Base-by-base conservation (phyloP, 2,113 vertebrate genomes). In the Neopipo cinnamomea region DNA sequence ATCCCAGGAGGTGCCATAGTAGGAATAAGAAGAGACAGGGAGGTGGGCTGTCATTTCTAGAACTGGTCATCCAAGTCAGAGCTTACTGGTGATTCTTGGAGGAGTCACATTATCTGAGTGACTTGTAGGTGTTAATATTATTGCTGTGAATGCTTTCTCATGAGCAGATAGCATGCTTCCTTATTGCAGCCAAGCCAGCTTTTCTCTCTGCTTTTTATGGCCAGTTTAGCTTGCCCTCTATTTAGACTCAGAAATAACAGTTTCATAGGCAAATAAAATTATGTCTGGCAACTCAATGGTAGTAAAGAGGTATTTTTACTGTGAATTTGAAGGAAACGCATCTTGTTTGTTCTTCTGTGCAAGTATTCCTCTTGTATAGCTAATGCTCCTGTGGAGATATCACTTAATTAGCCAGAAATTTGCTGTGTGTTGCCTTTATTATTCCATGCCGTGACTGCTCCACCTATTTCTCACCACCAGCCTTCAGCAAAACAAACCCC, bases 401-500 rank as follows among this genome's bases (percentile, higher is more conserved):
- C 91, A 86, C 88, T 96, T 94, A 95, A 97, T 95, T 97, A 95
- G 92, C 71, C 47, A 96, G 83, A 95, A 96, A 93, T 96, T 96
- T 97, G 93, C 95, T 81, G 67, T 1, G 4, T 81, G 72, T 96
- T 93, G 95, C 90, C 93, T 95, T 95, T 93, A 96, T 91, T 96
- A 95, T 93, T 96, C 85, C 82, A 86, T 4, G 0, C 76, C 5
- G 5, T 83, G 75, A 47, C 68, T 88, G 50, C 93, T 93, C 88
- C 95, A 95, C 93, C 94, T 92, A 78, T 92, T 94, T 95, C 90
- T 95, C 90, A 80, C 76, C 72, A 65, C 30, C 75, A 93, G 72
- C 88, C 56, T 88, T 96, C 93, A 96, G 83, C 90, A 93, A 96
- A 96, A 88, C 79, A 93, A 95, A 66, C 87, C 82, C 91, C 91